Base-by-base conservation (phyloP, 2,113 vertebrate species). In the Nothobranchius kuhntae region DNA sequence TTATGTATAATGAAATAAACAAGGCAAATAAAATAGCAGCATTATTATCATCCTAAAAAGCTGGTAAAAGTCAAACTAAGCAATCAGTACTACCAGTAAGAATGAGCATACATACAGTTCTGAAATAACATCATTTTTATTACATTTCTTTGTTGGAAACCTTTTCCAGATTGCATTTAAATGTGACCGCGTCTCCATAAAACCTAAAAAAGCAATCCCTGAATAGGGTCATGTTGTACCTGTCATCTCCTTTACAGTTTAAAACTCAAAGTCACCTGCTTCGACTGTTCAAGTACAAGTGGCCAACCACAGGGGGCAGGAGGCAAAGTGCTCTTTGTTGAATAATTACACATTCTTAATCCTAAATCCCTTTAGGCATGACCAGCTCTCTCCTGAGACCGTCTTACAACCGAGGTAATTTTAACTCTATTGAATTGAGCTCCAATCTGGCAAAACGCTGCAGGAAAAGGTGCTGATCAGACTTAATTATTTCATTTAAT, bases 291-390 rank as follows among this genome's bases (percentile, higher is more conserved):
- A 64, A 64, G 57, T 51, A 78, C 61, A 77, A 65, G 61, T 57
- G 14, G 66, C 72, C 61, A 48, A 70, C 63, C 71, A 75, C 67
- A 73, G 53, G 69, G 79, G 73, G 67, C 65, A 77, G 45, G 63
- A 65, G 35, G 77, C 30, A 80, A 78, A 73, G 73, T 56, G 80
- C 53, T 82, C 83, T 84, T 86, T 54, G 74, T 86, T 86, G 80
- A 81, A 86, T 89, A 85, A 86, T 87, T 86, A 80, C 63, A 77
- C 78, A 71, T 85, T 78, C 83, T 67, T 84, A 90, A 88, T 86
- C 75, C 73, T 58, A 60, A 45, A 65, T 80, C 66, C 85, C 78
- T 73, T 57, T 45, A 68, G 81, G 83, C 74, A 65, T 63, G 64
- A 71, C 68, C 78, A 60, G 53, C 53, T 64, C 68, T 73, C 85